Evolutionary conservation across 1,140 invertebrate species (phyloP).

Genomic region (Drosophila watanabei): DNA sequence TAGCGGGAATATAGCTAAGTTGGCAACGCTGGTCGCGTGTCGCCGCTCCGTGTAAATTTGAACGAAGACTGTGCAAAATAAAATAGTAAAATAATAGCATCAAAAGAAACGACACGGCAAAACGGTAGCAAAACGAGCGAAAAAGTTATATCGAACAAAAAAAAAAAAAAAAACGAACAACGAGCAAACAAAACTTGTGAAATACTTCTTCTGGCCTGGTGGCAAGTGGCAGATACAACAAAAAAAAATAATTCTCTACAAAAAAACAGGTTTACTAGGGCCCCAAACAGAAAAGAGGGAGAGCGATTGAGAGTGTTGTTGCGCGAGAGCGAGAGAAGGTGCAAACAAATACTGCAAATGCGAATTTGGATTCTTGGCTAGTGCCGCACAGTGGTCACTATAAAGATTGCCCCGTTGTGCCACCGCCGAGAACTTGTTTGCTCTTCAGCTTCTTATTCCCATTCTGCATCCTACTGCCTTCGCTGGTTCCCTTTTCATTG

Average conservation of each 20-base stretch:
- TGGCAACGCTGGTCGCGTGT: constrained; percentile 19
- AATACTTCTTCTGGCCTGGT: constrained; percentile 46
- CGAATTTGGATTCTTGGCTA: constrained; percentile 36
- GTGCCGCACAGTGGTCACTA: constrained; percentile 35
- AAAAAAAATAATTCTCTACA: constrained; percentile 46
- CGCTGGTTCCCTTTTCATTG: constrained; percentile 14
- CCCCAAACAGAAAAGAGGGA: constrained; percentile 4
- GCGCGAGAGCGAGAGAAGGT: constrained; percentile 8
- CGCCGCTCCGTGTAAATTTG: constrained; percentile 41
- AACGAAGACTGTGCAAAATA: constrained; percentile 49
- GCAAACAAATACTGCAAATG: constrained; percentile 44
- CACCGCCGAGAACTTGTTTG: constrained; percentile 39
- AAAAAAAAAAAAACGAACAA: constrained; percentile 13
- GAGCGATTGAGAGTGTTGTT: not conserved
- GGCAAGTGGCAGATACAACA: constrained; percentile 55
- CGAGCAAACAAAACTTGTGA: constrained; percentile 48
- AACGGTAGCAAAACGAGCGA: constrained; percentile 40
- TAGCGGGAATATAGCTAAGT: too few species aligned
- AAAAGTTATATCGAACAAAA: constrained; percentile 19
- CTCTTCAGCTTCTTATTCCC: constrained; percentile 6
- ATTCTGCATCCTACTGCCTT: not conserved
- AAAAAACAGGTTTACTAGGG: constrained; percentile 52
- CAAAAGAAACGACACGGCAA: constrained; percentile 11
- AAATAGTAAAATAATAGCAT: constrained; percentile 30
- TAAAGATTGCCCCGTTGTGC: constrained; percentile 30